Percentiles rank a stretch among this genome's conserved stretches.
Evolutionary conservation across 2,888 invertebrate species (phyloP).

Genomic region (Tortricodes alternella): DNA sequence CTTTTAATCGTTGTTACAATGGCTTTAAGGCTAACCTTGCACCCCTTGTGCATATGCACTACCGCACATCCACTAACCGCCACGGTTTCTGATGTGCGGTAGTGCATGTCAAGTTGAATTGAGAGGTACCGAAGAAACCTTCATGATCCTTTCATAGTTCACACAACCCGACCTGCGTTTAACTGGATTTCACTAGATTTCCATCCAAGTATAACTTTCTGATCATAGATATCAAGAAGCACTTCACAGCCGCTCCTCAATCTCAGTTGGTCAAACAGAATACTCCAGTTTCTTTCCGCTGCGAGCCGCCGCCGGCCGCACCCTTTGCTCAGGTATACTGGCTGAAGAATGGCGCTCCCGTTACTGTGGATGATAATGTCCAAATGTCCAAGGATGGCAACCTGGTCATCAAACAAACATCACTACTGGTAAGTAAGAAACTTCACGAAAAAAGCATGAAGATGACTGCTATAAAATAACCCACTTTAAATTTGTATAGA

Average conservation of each 20-base stretch:
- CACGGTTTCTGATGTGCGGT: too few relatives aligned
- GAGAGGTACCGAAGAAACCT: too few relatives aligned
- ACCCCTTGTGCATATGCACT: too few relatives aligned
- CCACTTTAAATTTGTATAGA: neutral
- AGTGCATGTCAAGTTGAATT: too few relatives aligned
- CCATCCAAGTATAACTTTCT: neutral
- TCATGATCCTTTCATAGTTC: too few relatives aligned
- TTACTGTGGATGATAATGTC: conserved; percentile 85
- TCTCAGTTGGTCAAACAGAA: conserved; percentile 91
- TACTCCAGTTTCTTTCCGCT: conserved; percentile 92
- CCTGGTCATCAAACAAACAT: conserved; percentile 92
- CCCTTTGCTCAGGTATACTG: conserved; percentile 94
- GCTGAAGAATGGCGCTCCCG: conserved; percentile 90
- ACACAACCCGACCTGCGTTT: neutral
- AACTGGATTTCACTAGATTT: neutral
- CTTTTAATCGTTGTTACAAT: too few relatives aligned
- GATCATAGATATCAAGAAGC: conserved; percentile 91
- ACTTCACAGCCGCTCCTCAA: conserved; percentile 94
- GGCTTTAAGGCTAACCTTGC: too few relatives aligned
- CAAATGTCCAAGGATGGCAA: conserved; percentile 92
- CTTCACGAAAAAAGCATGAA: neutral
- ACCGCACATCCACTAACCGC: too few relatives aligned
- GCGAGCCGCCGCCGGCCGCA: conserved; percentile 93
- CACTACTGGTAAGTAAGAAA: conserved; percentile 82
- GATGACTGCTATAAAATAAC: too few relatives aligned